phyloP scores from a whole-genome alignment of 1,140 invertebrate genomes.

The Drosophila santomea region DNA sequence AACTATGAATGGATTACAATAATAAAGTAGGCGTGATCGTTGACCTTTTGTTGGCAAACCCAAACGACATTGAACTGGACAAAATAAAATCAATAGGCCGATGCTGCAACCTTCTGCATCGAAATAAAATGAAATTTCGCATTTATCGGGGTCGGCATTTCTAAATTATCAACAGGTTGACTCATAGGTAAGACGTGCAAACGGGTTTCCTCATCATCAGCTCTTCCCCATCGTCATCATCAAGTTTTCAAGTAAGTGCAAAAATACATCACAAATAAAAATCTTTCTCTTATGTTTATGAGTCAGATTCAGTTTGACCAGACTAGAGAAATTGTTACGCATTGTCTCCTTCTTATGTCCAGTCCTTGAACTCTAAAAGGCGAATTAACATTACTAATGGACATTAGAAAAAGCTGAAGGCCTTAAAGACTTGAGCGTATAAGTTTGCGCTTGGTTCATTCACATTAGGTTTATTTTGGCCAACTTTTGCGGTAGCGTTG shows the following conservation, averaged over 20 bases:
- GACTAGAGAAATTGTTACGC: constrained; percentile 39
- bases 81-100: constrained; percentile 32
- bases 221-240: constrained; percentile 26
- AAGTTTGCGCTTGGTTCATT: constrained; percentile 32
- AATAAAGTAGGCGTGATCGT: too few relatives aligned
- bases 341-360: background rate
- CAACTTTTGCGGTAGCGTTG: constrained; percentile 11
- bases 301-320: constrained; percentile 38
- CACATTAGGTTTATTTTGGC: constrained; percentile 26
- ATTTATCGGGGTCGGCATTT: constrained; percentile 28
- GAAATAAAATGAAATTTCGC: constrained; percentile 19
- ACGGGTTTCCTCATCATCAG: constrained; percentile 44
- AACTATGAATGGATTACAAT: too few relatives aligned
- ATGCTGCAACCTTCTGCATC: constrained; percentile 3
- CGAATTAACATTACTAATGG: constrained; percentile 7
- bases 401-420: constrained; percentile 34
- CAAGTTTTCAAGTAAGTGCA: constrained; percentile 54
- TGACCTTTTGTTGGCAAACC: too few relatives aligned
- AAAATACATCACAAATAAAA: too few relatives aligned
- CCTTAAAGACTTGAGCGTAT: constrained; percentile 3
- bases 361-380: constrained; percentile 42
- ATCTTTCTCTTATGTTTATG: constrained; percentile 15
- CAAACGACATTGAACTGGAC: too few relatives aligned
- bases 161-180: constrained; percentile 29
- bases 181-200: constrained; percentile 24